Evolutionary conservation across 2,113 vertebrate genomes (phyloP).

Genomic region (Chaetorhynchus papuensis): DNA sequence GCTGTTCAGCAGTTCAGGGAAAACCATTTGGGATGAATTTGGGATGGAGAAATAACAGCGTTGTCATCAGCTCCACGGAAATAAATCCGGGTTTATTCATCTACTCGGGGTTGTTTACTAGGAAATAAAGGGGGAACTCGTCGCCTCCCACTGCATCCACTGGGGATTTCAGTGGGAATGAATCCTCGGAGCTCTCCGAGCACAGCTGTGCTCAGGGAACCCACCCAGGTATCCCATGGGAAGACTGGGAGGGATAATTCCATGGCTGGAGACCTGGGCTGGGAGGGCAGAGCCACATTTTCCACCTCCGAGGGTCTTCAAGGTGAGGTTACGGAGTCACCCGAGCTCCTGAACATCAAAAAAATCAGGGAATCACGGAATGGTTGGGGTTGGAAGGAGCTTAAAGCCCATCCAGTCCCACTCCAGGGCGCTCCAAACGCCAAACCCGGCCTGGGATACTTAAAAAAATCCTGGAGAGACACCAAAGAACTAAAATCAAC

Average conservation of each 20-base stretch:
- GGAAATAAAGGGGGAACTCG: background rate
- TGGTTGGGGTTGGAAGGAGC: background rate
- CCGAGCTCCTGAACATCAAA: background rate
- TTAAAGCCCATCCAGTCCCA: background rate
- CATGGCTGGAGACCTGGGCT: fast-evolving
- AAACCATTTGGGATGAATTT: background rate
- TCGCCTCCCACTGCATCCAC: background rate
- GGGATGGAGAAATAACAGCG: background rate
- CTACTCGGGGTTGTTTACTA: background rate
- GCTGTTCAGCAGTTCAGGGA: background rate
- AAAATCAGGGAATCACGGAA: background rate
- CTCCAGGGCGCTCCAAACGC: background rate
- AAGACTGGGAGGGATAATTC: background rate
- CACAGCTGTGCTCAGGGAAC: background rate
- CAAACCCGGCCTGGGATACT: no score
- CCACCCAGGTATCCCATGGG: fast-evolving
- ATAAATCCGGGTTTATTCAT: background rate
- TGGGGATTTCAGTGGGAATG: fast-evolving
- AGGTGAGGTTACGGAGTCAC: fast-evolving
- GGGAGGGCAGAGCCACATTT: background rate
- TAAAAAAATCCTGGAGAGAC: no score
- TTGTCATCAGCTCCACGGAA: background rate
- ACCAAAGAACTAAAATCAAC: fast-evolving
- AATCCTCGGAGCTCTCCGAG: fast-evolving
- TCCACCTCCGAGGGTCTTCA: background rate